Evolutionary conservation across 2,888 invertebrate genomes (phyloP).

Genomic region (Melanostoma scalare): DNA sequence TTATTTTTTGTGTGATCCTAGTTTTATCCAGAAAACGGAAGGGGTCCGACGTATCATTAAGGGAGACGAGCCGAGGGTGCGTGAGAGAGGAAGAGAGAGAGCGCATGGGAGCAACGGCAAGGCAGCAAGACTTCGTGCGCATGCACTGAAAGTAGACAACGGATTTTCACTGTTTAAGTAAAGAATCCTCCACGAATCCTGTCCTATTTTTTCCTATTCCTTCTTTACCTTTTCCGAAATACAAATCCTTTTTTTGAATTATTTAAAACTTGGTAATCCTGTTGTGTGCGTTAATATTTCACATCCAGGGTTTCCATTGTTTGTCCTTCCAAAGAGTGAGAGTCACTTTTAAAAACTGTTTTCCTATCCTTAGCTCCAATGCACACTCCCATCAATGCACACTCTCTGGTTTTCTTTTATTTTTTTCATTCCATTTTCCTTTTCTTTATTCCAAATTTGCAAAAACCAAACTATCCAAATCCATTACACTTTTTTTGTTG

Average conservation of each 20-base stretch:
- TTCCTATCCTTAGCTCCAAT: conserved; percentile 53
- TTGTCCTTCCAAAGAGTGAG: conserved; percentile 34
- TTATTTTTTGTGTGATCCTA: conserved; percentile 42
- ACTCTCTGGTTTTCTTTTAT: conserved; percentile 19
- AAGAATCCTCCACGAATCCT: conserved; percentile 58
- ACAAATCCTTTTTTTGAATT: conserved; percentile 44
- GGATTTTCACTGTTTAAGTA: conserved; percentile 28
- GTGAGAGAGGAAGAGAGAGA: background rate
- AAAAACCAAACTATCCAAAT: conserved; percentile 72
- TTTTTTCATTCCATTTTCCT: conserved; percentile 44
- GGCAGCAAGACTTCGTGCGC: conserved; percentile 21
- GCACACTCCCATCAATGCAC: conserved; percentile 39
- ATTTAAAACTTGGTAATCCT: conserved; percentile 58
- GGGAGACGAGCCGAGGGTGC: conserved; percentile 21
- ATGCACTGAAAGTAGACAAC: conserved; percentile 19
- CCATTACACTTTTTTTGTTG: conserved; percentile 57
- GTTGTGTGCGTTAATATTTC: conserved; percentile 54
- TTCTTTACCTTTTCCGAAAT: conserved; percentile 39
- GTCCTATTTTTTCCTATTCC: conserved; percentile 57
- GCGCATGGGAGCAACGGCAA: conserved; percentile 10
- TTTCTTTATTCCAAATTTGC: conserved; percentile 64
- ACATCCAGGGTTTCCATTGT: conserved; percentile 67
- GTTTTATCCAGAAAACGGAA: conserved; percentile 47
- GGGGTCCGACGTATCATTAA: conserved; percentile 44
- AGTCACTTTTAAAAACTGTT: conserved; percentile 26